Conservation (phyloP, 2,113 vertebrate species). For the Octodon degus region DNA sequence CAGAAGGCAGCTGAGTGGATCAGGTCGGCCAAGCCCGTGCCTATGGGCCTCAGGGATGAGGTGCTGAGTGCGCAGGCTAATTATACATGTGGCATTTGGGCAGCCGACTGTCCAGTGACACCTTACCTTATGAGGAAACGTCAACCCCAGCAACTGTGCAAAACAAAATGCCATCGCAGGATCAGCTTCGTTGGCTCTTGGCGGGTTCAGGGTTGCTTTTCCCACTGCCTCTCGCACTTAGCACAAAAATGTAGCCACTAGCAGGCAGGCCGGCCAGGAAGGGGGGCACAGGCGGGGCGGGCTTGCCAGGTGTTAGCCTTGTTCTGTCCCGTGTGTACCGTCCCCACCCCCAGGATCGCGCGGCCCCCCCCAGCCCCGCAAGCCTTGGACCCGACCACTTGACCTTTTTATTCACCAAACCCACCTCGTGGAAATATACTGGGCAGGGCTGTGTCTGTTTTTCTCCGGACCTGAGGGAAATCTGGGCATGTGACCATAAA, state of each 20-base stretch:
- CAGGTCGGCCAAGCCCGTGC: slow-evolving; percentile 73
- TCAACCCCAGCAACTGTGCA: slow-evolving; percentile 95
- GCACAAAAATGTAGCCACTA: slow-evolving; percentile 90
- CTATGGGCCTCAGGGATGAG: slow-evolving; percentile 92
- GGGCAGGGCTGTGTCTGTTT: slow-evolving; percentile 80
- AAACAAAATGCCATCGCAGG: slow-evolving; percentile 95
- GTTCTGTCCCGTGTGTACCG: slow-evolving; percentile 61
- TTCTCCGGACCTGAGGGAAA: slow-evolving; percentile 59
- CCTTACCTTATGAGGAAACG: slow-evolving; percentile 99
- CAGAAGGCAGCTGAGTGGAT: slow-evolving; percentile 43
- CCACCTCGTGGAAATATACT: slow-evolving; percentile 87
- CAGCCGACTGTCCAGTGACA: slow-evolving; percentile 94
- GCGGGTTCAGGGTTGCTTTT: slow-evolving; percentile 90
- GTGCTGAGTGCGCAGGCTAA: slow-evolving; percentile 99
- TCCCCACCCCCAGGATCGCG: background rate
- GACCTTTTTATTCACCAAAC: slow-evolving; percentile 89
- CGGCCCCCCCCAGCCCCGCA: background rate
- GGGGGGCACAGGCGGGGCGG: slow-evolving; percentile 86
- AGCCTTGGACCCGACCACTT: slow-evolving; percentile 79
- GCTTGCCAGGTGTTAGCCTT: slow-evolving; percentile 85
- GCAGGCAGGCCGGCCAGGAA: slow-evolving; percentile 63
- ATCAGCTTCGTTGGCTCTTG: slow-evolving; percentile 91
- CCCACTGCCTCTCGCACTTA: slow-evolving; percentile 91
- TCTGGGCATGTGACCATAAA: slow-evolving; percentile 81
- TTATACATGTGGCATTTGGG: slow-evolving; percentile 99